Evolutionary conservation across 1,140 invertebrate genomes (phyloP), one percentile per base, ranked within the genome.

Genomic region (Cecropterus lyciades): DNA sequence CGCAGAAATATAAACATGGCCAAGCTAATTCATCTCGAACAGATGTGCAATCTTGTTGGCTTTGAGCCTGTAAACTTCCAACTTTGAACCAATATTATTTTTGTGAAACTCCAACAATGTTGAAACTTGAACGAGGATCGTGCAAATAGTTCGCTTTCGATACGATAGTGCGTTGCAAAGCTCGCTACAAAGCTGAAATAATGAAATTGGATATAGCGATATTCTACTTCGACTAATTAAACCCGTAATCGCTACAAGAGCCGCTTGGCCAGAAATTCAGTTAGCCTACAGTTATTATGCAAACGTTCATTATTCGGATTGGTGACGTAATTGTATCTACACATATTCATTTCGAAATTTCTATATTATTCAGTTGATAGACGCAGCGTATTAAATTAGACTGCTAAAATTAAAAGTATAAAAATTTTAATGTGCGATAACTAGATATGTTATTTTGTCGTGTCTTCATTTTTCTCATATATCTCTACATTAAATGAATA

Each of bases 281-380:
- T 60, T 55, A 55, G 45, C 42, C 30, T 15, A 15, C 15, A 16
- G 30, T 37, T 52, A 57, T 52, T 53, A 59, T 49, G 46, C 65
- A 53, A 60, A 59, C 27, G 63, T 42, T 56, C 63, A 53, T 65
- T 65, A 65, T 14, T 51, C 48, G 20, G 48, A 9, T 51, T 51
- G 48, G 11, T 51, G 4, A 11, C 48, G 20, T 51, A 51, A 51
- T n/a, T 51, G 48, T 51, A 9, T 27, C 20, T 40, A 40, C 20
- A 51, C 48, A 51, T n/a, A 51, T n/a, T 27, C 20, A 51, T 51
- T 27, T 51, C 13, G 20, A n/a, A n/a, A n/a, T n/a, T n/a, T n/a
- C n/a, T n/a, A n/a, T n/a, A n/a, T n/a, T n/a, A n/a, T n/a, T n/a
- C n/a, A n/a, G n/a, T n/a, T n/a, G n/a, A n/a, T n/a, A n/a, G n/a